A percentile compares a stretch with the other conserved stretches of the same genome.
Conservation (phyloP, 2,113 vertebrate species). For the Crocuta crocuta region DNA sequence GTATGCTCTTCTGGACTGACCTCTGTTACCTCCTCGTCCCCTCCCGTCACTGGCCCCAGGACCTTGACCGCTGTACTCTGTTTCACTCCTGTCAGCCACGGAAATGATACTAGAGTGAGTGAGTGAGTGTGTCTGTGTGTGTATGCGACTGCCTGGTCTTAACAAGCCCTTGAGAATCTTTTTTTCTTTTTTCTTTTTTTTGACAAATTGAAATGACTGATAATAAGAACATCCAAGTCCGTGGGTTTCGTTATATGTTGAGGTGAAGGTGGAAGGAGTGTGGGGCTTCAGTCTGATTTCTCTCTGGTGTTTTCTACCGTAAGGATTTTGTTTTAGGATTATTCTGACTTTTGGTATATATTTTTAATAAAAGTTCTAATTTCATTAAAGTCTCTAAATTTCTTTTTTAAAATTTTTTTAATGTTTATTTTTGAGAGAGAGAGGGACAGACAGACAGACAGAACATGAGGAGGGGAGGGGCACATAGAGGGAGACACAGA, state of each 20-base stretch:
- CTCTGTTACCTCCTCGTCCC: no score
- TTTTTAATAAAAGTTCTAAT: background rate
- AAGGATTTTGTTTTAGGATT: background rate
- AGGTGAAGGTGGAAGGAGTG: background rate
- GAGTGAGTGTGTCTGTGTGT: no score
- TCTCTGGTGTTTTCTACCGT: background rate
- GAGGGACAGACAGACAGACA: no score
- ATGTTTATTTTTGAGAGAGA: no score
- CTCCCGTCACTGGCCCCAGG: fast-evolving
- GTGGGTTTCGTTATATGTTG: background rate
- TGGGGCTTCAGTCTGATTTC: background rate
- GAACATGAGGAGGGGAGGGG: no score
- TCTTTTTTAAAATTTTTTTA: background rate
- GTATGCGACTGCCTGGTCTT: background rate
- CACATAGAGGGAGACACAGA: no score
- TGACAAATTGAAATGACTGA: background rate
- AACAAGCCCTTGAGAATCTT: background rate
- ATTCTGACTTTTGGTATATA: background rate
- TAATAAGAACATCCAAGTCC: background rate
- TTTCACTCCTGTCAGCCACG: background rate
- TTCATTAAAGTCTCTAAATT: background rate
- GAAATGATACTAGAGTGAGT: background rate
- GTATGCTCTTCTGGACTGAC: no score
- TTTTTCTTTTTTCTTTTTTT: background rate
- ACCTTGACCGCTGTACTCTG: background rate